phyloP scores from a whole-genome alignment of 2,113 vertebrate genomes.

The Anolis sagrei region DNA sequence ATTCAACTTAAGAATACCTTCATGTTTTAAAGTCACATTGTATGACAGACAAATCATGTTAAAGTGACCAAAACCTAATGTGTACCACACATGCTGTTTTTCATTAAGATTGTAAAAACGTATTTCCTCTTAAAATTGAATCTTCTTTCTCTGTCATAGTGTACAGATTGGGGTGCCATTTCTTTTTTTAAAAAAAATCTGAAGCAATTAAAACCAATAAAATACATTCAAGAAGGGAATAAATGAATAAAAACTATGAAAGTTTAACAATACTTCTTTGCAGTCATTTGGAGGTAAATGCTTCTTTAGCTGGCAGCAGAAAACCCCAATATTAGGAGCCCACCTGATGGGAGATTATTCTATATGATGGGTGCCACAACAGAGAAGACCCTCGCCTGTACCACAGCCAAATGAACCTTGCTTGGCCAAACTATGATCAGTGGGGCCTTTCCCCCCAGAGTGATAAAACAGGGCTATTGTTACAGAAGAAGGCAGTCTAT shows the following conservation, averaged over 20 bases:
- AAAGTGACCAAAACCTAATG: background rate
- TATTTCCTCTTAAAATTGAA: background rate
- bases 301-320: background rate
- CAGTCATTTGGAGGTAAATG: background rate
- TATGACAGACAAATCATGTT: background rate
- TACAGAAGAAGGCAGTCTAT: background rate
- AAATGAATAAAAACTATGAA: background rate
- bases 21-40: background rate
- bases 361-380: background rate
- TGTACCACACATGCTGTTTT: background rate
- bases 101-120: background rate
- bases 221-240: background rate
- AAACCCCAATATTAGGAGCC: background rate
- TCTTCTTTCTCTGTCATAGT: background rate
- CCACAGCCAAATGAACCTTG: background rate
- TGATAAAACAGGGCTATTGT: background rate
- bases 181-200: too few relatives aligned
- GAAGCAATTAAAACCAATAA: background rate
- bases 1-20: background rate
- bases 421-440: background rate
- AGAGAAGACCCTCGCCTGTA: background rate
- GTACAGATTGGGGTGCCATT: background rate
- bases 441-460: background rate
- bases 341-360: background rate
- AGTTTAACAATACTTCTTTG: background rate